Base-by-base conservation (phyloP, 1,140 invertebrate species). In the Conus ventricosus region DNA sequence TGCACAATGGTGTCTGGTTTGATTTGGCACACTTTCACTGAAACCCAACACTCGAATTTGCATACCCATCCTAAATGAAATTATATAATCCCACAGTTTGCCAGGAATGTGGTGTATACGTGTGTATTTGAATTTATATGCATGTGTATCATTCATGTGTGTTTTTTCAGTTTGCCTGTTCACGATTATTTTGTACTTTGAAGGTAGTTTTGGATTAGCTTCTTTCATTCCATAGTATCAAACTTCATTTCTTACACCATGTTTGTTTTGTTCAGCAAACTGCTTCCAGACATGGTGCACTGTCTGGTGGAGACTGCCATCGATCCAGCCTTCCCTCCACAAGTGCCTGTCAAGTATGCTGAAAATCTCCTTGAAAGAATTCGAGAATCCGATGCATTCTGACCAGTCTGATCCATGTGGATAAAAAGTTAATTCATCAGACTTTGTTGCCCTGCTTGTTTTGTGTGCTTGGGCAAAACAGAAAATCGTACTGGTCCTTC, bases 221-320 rank as follows among this genome's bases (percentile, higher is more conserved):
- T 53, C 51, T 15, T 80, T 53, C 15, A 1, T 53, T 39, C 15
- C 78, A 27, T 27, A 39, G 51, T 13, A 15, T 23, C 23, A 4
- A 86, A 76, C 60, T 17, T 13, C 25, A 83, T 51, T 71, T 57
- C 25, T 76, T 82, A 67, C 39, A 3, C 39, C 39, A 39, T 39
- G 27, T 80, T 84, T 89, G 39, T 80, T 88, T 78, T 53, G 90
- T 91, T 81, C 88, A 92, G 92, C 67, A 90, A 90, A 88, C 88
- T 93, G 25, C 84, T 92, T 20, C 91, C 92, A 55, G 88, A 91
- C 82, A 85, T 93, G 39, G 91, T 89, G 0, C 84, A 90, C 71
- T 88, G 89, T 89, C 81, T 93, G 27, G 91, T 93, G 53, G 87
- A 91, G 23, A 93, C 92, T 55, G 92, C 92, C 11, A 91, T 93